Evolutionary conservation across 2,797 vertebrate genomes (phyloP).

Genomic region (Chelonia mydas): DNA sequence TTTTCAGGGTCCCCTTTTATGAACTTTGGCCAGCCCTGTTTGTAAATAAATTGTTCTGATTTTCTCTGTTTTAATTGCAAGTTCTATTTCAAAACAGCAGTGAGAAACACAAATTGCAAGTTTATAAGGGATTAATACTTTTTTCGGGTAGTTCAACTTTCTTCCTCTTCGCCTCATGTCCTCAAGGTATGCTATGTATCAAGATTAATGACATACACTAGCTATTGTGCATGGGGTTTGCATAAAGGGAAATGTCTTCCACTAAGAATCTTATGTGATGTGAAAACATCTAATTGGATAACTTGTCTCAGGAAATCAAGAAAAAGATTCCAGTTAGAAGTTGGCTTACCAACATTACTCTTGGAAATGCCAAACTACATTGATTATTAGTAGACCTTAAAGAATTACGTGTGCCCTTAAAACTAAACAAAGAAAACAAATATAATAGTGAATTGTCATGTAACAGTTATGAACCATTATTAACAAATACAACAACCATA

Average conservation of each 20-base stretch:
- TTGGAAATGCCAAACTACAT: conserved; percentile 23
- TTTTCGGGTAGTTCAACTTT: background rate
- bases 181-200: background rate
- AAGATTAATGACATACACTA: background rate
- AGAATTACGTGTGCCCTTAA: conserved; percentile 31
- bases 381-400: conserved; percentile 37
- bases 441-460: conserved; percentile 27
- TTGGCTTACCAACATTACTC: conserved; percentile 11
- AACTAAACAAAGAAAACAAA: conserved; percentile 47
- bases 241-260: background rate
- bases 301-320: conserved; percentile 30
- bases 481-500: conserved; percentile 34
- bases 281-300: conserved; percentile 17
- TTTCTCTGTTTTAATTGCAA: background rate
- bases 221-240: background rate
- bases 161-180: background rate
- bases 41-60: background rate
- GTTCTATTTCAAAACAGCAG: background rate
- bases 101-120: background rate
- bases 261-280: background rate
- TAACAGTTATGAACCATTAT: conserved; percentile 38
- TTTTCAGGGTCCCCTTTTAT: too few species aligned
- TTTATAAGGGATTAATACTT: background rate
- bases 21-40: background rate
- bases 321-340: conserved; percentile 21